These are phyloP conservation scores for Chionodraco myersi DNA, from an alignment of 2,113 vertebrate species.

Conservation along the genomic window DNA sequence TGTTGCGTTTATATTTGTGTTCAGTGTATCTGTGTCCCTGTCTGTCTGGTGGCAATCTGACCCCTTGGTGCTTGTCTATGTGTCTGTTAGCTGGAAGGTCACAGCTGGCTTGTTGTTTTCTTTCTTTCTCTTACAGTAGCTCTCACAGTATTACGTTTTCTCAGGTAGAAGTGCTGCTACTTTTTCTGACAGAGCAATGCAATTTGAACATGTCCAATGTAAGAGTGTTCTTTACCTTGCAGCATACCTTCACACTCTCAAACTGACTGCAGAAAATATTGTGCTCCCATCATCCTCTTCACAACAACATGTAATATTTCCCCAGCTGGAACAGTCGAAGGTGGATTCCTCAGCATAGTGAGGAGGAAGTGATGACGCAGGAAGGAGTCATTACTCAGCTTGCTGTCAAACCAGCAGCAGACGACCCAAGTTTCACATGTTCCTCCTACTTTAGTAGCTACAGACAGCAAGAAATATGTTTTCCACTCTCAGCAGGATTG, in stretches of 20 bases:
- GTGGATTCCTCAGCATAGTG: conserved; percentile 71
- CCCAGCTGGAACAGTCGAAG: conserved; percentile 28
- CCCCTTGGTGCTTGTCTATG: neutral
- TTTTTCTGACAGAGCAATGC: neutral
- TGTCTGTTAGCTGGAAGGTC: conserved; percentile 34
- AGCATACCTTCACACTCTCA: conserved; percentile 22
- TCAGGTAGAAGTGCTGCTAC: neutral
- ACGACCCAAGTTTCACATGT: conserved; percentile 67
- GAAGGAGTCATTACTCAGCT: conserved; percentile 59
- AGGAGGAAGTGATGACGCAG: conserved; percentile 81
- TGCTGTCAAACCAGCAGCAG: conserved; percentile 62
- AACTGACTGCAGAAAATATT: conserved; percentile 56
- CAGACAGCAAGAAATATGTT: conserved; percentile 45
- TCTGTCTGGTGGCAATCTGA: conserved; percentile 51
- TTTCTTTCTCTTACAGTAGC: conserved; percentile 16
- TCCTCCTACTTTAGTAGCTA: conserved; percentile 49
- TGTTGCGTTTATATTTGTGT: too few relatives aligned
- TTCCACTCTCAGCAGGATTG: conserved; percentile 31
- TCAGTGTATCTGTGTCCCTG: conserved; percentile 35
- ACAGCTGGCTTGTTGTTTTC: conserved; percentile 18
- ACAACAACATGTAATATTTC: conserved; percentile 67
- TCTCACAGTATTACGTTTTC: conserved; percentile 6
- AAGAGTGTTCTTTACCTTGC: conserved; percentile 32
- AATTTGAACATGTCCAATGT: neutral
- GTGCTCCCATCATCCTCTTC: conserved; percentile 46